phyloP scores from a whole-genome alignment of 2,113 vertebrate genomes.

The Geococcyx californianus region DNA sequence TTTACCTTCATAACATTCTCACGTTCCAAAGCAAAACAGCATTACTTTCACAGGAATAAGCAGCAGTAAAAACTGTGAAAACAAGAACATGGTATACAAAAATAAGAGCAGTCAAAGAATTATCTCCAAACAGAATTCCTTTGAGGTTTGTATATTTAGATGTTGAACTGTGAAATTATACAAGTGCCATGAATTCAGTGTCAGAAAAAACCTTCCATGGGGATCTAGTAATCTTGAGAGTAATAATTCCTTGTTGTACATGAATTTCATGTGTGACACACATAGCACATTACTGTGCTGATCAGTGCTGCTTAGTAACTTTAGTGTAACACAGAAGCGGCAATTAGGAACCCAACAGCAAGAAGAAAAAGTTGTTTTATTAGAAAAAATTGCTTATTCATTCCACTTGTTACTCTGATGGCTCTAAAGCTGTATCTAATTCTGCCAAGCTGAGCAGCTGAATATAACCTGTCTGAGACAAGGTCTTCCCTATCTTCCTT shows the following conservation, averaged over 20 bases:
- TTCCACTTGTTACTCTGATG: not conserved
- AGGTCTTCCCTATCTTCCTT: not conserved
- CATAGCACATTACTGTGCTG: not conserved
- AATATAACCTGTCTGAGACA: not conserved
- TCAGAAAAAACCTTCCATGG: not conserved
- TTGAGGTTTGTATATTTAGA: not conserved
- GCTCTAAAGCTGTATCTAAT: not conserved
- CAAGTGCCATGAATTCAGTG: not conserved
- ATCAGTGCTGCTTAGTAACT: not conserved
- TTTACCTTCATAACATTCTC: not conserved
- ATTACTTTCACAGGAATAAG: not conserved
- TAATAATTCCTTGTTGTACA: not conserved
- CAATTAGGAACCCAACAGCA: not conserved
- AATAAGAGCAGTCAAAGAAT: not conserved
- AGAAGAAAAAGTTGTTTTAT: not conserved
- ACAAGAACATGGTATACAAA: not conserved
- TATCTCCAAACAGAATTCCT: not conserved
- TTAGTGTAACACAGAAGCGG: not conserved
- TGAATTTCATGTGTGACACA: not conserved
- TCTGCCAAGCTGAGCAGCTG: not conserved
- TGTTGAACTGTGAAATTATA: not conserved
- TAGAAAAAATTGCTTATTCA: not conserved
- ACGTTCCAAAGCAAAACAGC: not conserved
- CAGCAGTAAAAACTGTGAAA: not conserved
- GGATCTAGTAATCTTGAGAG: not conserved